Base-by-base conservation (phyloP, 2,113 vertebrate species). In the Cervus canadensis region DNA sequence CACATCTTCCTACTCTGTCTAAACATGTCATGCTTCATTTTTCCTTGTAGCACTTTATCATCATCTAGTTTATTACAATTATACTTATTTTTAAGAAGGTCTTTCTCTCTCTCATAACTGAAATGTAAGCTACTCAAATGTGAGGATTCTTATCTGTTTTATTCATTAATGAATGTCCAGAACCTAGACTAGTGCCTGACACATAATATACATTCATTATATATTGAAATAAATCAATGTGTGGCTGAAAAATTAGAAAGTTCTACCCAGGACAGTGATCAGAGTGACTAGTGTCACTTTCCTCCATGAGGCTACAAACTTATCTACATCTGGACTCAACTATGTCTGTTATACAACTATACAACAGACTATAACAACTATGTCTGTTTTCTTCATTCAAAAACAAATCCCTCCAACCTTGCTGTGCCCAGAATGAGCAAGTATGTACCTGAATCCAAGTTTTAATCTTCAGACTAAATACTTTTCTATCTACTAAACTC, bases 241-340 rank as follows among this genome's bases (percentile, higher is more conserved):
- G 3, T 48, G 13, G 13, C 21, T 78, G 14, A 54, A 36, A 82
- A 56, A 45, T 3, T 9, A 25, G 71, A 23, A 25, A 1, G 12
- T 5, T 71, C 2, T 30, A 36, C 2, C 6, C 21, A 23, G 2
- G 13, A 60, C 40, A 43, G 0, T 43, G 14, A 36, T 23, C 21
- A 36, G 28, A 21, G 40, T 36, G 0, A n/a, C 12, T n/a, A 30
- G 5, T n/a, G 14, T 40, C 45, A 17, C 6, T 33, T 48, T 84
- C n/a, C 7, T 71, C 5, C 15, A 4, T 3, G 59, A 78, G 83
- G 52, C 2, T 45, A 11, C 2, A 81, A 33, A 4, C 1, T 8
- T 57, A 19, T 1, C 8, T 67, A 2, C 0, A n/a, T 33, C 13
- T 30, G 21, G 54, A 12, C 6, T 8, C 4, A 5, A n/a, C 4